Evolutionary conservation across 2,113 vertebrate genomes (phyloP).

Genomic region (Haemorhous mexicanus): DNA sequence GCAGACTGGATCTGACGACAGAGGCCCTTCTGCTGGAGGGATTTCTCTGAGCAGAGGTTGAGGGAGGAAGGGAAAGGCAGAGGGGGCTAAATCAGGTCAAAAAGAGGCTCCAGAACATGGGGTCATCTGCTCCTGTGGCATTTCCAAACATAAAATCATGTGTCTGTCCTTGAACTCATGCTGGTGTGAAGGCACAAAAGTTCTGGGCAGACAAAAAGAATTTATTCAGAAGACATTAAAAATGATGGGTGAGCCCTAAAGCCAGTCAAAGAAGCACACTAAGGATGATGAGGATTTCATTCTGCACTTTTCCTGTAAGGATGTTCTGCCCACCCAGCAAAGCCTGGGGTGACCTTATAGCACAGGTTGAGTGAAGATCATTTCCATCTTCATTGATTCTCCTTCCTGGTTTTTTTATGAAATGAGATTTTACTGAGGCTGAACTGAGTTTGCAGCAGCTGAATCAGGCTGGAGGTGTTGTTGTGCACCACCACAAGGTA

Average conservation of each 20-base stretch:
- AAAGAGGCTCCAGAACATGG: accelerated
- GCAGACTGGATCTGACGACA: neutral
- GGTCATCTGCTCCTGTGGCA: neutral
- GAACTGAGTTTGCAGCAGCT: slow-evolving; percentile 6
- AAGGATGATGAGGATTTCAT: neutral
- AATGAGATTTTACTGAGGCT: neutral
- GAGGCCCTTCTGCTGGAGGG: neutral
- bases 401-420: neutral
- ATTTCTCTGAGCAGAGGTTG: neutral
- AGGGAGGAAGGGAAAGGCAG: neutral
- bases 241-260: neutral
- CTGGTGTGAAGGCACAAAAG: neutral
- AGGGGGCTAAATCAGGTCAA: neutral
- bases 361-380: neutral
- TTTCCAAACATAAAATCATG: neutral
- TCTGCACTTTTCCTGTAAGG: neutral
- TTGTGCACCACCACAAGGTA: neutral
- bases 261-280: neutral
- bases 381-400: slow-evolving; percentile 30
- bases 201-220: neutral
- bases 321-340: slow-evolving; percentile 33
- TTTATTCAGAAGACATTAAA: neutral
- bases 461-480: slow-evolving; percentile 24
- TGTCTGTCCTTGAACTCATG: neutral
- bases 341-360: slow-evolving; percentile 3